These are phyloP conservation scores for Chromoteleia sp. DNA, from an alignment of 2,888 invertebrate species.

Conservation along the genomic window DNA sequence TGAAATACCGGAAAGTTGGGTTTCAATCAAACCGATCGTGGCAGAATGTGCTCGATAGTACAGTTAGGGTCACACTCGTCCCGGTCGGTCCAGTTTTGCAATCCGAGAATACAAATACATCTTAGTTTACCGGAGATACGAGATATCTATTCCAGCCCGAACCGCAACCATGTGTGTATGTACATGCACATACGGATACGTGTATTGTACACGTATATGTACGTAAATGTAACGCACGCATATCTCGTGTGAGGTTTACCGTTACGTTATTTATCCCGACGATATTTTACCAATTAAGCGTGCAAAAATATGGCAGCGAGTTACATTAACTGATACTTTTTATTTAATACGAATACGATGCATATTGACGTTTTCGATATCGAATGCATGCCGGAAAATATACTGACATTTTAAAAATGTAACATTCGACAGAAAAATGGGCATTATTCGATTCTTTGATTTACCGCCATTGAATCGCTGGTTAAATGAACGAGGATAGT, in stretches of 20 bases:
- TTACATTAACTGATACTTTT: conserved; percentile 42
- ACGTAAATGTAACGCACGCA: conserved; percentile 72
- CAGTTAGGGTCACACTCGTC: conserved; percentile 77
- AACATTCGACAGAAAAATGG: no score
- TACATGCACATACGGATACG: background rate
- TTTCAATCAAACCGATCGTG: conserved; percentile 61
- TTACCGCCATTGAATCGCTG: no score
- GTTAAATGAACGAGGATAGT: no score
- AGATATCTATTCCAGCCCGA: conserved; percentile 62
- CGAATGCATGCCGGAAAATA: no score
- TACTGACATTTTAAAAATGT: no score
- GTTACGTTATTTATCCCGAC: conserved; percentile 79
- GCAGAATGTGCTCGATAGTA: conserved; percentile 63
- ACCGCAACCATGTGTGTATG: conserved; percentile 9
- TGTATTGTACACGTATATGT: conserved; percentile 3
- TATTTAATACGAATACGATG: conserved; percentile 31
- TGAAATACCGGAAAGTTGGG: conserved; percentile 52
- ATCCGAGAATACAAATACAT: conserved; percentile 70
- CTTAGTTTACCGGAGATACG: conserved; percentile 68
- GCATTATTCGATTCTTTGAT: no score
- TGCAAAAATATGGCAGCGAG: conserved; percentile 45
- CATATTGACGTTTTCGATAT: conserved; percentile 15
- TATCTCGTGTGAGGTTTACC: conserved; percentile 77
- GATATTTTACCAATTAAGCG: conserved; percentile 66
- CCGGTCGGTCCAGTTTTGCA: conserved; percentile 77